Percentiles rank a stretch among this genome's conserved stretches.
Evolutionary conservation across 2,888 invertebrate species (phyloP).

Genomic region (Cerceris rybyensis): DNA sequence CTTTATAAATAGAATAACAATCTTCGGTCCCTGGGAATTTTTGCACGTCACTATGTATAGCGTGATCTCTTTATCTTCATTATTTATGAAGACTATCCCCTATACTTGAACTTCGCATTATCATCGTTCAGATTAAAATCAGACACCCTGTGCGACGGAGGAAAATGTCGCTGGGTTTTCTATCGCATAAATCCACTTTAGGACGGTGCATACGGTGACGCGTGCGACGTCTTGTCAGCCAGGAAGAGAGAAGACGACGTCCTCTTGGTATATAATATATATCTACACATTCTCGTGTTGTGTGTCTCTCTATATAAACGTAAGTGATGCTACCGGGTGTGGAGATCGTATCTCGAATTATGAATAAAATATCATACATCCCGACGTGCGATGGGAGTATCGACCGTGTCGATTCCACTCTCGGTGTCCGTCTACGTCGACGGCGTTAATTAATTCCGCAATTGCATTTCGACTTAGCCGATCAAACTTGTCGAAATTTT

Average conservation of each 20-base stretch:
- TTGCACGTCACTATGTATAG: too few species aligned
- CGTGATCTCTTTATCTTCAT: too few species aligned
- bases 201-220: conserved; percentile 15
- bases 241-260: conserved; percentile 24
- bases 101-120: too few species aligned
- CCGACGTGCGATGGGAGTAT: conserved; percentile 28
- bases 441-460: conserved; percentile 57
- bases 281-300: neutral
- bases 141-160: conserved; percentile 20
- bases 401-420: conserved; percentile 38
- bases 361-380: conserved; percentile 55
- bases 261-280: conserved; percentile 14
- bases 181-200: conserved; percentile 54
- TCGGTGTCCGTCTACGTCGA: conserved; percentile 8
- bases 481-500: conserved; percentile 51
- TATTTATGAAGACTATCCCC: too few species aligned
- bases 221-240: conserved; percentile 11
- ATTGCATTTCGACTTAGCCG: conserved; percentile 41
- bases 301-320: neutral
- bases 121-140: too few species aligned
- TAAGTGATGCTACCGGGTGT: conserved; percentile 40
- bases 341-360: conserved; percentile 51
- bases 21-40: too few species aligned
- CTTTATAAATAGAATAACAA: too few species aligned
- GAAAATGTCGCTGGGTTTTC: conserved; percentile 50